A percentile compares a stretch with the other conserved stretches of the same genome.
Conservation (phyloP, 1,140 invertebrate genomes). For the Sitobion miscanthi region DNA sequence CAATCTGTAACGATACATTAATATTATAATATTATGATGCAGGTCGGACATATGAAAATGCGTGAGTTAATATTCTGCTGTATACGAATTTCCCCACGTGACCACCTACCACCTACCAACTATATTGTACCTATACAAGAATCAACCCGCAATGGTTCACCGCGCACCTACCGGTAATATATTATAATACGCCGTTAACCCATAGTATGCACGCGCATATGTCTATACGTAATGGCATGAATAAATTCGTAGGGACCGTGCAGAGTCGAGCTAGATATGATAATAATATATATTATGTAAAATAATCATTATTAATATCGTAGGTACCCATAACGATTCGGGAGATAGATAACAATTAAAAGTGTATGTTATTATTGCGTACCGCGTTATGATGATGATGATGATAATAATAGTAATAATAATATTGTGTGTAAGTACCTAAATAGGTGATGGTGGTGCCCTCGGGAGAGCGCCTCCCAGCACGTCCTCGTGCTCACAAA, state of each 20-base stretch:
- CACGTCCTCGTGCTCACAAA: not conserved
- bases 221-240: not conserved
- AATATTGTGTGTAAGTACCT: not conserved
- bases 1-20: not conserved
- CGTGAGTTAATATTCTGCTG: not conserved
- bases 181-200: not conserved
- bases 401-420: not conserved
- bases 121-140: not conserved
- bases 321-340: not conserved
- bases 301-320: not conserved
- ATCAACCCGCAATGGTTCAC: not conserved
- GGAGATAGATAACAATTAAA: conserved; percentile 17
- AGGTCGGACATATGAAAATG: not conserved
- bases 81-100: not conserved
- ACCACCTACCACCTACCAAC: not conserved
- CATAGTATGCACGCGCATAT: not conserved
- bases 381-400: not conserved
- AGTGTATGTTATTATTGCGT: not conserved
- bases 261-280: not conserved
- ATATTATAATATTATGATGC: not conserved
- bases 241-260: not conserved
- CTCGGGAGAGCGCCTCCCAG: not conserved
- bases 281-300: conserved; percentile 4
- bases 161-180: not conserved
- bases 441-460: not conserved